These are phyloP conservation scores for Phrynocephalus vlangalii DNA, from an alignment of 2,797 vertebrate genomes.

Conservation along the genomic window DNA sequence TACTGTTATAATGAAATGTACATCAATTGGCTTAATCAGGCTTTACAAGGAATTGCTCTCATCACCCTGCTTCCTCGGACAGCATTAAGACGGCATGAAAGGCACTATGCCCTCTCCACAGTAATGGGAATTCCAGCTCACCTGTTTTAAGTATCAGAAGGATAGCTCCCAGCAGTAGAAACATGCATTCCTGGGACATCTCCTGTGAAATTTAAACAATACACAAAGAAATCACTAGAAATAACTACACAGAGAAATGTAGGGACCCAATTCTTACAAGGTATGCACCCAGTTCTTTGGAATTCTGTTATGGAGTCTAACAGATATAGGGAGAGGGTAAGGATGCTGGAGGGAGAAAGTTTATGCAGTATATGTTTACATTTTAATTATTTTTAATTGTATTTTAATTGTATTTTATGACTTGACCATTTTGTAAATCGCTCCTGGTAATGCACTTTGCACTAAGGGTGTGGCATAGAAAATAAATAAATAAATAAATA, in stretches of 20 bases:
- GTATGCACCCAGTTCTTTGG: no score
- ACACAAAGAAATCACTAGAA: not conserved
- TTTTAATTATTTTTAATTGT: no score
- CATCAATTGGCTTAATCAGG: not conserved
- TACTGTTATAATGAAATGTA: not conserved
- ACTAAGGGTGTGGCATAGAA: no score
- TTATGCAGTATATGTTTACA: no score
- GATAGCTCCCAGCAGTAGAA: constrained; percentile 27
- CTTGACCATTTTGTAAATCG: no score
- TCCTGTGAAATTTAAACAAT: constrained; percentile 54
- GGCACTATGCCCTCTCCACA: not conserved
- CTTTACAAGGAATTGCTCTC: not conserved
- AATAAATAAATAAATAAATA: no score
- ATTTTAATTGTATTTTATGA: no score
- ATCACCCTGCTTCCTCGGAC: not conserved
- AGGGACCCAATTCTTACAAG: not conserved
- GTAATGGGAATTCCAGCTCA: constrained; percentile 48
- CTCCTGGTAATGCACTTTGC: no score
- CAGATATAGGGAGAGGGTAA: no score
- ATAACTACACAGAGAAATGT: not conserved
- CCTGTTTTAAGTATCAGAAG: constrained; percentile 60
- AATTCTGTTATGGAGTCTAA: no score
- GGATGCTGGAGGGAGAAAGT: no score
- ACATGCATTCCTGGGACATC: constrained; percentile 38
- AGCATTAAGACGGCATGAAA: not conserved